Conservation (phyloP, 2,888 invertebrate genomes). For the Nysson spinosus region DNA sequence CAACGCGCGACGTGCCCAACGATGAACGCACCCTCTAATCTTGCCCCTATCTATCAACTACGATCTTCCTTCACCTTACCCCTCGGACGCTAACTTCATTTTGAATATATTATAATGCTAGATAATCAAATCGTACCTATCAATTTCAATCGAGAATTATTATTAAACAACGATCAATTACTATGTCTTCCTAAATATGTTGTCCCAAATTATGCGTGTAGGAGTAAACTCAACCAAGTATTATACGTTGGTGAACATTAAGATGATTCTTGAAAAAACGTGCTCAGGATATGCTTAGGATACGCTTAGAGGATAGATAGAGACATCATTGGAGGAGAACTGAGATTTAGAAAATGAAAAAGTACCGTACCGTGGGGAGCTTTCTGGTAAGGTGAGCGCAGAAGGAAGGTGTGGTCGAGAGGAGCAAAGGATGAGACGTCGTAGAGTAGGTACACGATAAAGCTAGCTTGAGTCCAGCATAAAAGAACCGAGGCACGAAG, state of each 20-base stretch:
- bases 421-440: conserved; percentile 34
- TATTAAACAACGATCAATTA: no score
- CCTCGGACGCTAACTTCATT: no score
- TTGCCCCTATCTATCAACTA: conserved; percentile 26
- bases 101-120: no score
- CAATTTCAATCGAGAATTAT: no score
- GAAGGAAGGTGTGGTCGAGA: conserved; percentile 9
- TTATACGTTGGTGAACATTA: background rate
- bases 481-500: conserved; percentile 51
- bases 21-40: conserved; percentile 45
- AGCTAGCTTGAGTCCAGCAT: conserved; percentile 47
- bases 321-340: conserved; percentile 4
- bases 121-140: no score
- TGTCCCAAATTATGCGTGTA: no score
- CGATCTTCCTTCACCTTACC: conserved; percentile 2
- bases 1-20: conserved; percentile 33
- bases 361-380: conserved; percentile 15
- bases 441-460: conserved; percentile 41
- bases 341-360: conserved; percentile 31
- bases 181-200: no score
- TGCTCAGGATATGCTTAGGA: background rate
- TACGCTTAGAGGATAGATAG: background rate
- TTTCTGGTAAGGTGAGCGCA: conserved; percentile 2
- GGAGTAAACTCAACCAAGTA: no score
- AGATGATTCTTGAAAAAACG: background rate